Evolutionary conservation across 2,888 invertebrate species (phyloP), one percentile per base, ranked within the genome.

Genomic region (Notodonta dromedarius): DNA sequence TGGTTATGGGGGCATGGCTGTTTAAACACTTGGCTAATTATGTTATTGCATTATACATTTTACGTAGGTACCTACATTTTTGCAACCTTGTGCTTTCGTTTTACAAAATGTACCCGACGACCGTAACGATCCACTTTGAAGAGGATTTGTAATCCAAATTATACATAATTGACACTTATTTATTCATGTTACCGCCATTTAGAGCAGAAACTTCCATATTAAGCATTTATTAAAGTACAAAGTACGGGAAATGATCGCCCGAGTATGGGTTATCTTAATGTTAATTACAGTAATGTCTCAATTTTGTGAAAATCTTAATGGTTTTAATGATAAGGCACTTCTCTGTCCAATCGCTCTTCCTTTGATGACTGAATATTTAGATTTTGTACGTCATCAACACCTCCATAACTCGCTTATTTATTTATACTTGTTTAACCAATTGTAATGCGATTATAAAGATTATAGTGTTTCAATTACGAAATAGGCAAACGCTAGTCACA

Each of bases 81-180:
- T 42, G 14, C n/a, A 12, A 50, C 40, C 11, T 50, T 11, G 44
- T n/a, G 32, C 52, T 46, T 11, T 44, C 48, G 9, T 48, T 66
- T 67, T 70, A 74, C 74, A 67, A 73, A 66, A 66, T 65, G 52
- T 51, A 63, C 56, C 51, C 62, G 51, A 16, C 67, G 69, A 72
- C 72, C 74, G 73, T 68, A 67, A 68, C 73, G 76, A 57, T 61
- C 72, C 67, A 74, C 70, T 73, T 77, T 63, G 61, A 65, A 67
- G 40, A 58, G 56, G 65, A 66, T 74, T 67, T 66, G 67, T 70
- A 74, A 68, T 65, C 64, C 40, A 64, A 73, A 75, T 75, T 74
- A 70, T 65, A 65, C 69, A 70, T 71, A 77, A 73, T 73, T 70
- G 66, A 61, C 65, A 63, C 65, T 69, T 58, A 65, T 42, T 35